Percentiles rank a stretch among this genome's conserved stretches.
Conservation (phyloP, 2,797 vertebrate species). For the Lithobates pipiens region DNA sequence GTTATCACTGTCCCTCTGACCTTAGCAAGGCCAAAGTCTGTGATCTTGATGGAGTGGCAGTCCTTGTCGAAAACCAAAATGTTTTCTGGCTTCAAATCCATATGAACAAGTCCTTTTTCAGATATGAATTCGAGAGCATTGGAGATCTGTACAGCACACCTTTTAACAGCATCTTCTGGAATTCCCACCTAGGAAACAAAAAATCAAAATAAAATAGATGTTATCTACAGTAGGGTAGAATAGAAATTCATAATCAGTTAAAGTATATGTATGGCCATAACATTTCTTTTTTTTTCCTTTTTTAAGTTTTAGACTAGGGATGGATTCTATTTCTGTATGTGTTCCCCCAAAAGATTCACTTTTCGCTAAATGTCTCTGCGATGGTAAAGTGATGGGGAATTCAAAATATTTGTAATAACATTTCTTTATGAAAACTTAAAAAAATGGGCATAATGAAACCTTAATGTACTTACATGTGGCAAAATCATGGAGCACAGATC, state of each 20-base stretch:
- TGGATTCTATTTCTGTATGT: no score
- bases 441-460: no score
- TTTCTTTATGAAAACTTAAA: no score
- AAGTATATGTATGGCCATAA: no score
- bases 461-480: not conserved
- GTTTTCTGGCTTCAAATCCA: slow-evolving; percentile 9
- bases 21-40: not conserved
- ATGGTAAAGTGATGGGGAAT: not conserved
- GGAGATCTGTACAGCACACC: slow-evolving; percentile 1
- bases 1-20: not conserved
- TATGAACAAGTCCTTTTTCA: not conserved
- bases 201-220: no score
- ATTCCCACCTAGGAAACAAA: no score
- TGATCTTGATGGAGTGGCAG: not conserved
- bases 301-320: no score
- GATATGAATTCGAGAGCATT: not conserved
- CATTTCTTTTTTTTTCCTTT: accelerated
- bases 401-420: not conserved
- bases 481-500: not conserved
- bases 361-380: no score
- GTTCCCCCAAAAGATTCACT: no score
- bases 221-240: no score
- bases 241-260: no score
- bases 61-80: not conserved
- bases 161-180: not conserved